Conservation (phyloP, 37 sponge, comb jelly and placozoan species). For the Tethya wilhelma region DNA sequence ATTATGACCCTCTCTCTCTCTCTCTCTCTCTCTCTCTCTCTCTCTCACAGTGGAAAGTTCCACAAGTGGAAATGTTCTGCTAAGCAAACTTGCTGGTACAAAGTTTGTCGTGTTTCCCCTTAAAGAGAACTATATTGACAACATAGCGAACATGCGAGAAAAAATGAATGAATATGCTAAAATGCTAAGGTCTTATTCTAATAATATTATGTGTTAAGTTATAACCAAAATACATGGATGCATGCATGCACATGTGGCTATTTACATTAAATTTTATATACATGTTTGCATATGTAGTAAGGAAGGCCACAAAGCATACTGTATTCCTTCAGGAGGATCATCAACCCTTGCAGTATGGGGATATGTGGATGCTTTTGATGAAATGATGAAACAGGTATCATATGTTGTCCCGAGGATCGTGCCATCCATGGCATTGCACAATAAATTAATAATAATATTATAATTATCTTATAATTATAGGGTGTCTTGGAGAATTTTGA, state of each 20-base stretch:
- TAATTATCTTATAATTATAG: no score
- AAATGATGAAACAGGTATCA: constrained; percentile 72
- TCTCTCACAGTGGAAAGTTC: no score
- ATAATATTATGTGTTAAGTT: no score
- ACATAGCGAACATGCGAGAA: constrained; percentile 14
- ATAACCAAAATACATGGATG: no score
- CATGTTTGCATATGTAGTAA: constrained; percentile 7
- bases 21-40: no score
- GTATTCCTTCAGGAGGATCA: constrained; percentile 76
- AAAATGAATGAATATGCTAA: constrained; percentile 40
- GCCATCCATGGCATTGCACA: no score
- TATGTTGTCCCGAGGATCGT: no score
- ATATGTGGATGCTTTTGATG: constrained; percentile 70
- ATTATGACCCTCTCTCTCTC: no score
- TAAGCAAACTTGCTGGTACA: constrained; percentile 59
- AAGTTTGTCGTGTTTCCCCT: constrained; percentile 48
- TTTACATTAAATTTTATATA: not conserved
- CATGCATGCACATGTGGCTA: no score
- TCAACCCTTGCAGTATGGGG: constrained; percentile 72
- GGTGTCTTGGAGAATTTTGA: no score
- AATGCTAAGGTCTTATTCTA: constrained; percentile 28
- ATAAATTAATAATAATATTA: no score
- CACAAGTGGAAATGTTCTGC: constrained; percentile 82
- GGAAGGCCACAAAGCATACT: constrained; percentile 41
- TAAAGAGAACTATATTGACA: not conserved